Evolutionary conservation across 2,113 vertebrate genomes (phyloP).

Genomic region (Gallinago jamesoni): DNA sequence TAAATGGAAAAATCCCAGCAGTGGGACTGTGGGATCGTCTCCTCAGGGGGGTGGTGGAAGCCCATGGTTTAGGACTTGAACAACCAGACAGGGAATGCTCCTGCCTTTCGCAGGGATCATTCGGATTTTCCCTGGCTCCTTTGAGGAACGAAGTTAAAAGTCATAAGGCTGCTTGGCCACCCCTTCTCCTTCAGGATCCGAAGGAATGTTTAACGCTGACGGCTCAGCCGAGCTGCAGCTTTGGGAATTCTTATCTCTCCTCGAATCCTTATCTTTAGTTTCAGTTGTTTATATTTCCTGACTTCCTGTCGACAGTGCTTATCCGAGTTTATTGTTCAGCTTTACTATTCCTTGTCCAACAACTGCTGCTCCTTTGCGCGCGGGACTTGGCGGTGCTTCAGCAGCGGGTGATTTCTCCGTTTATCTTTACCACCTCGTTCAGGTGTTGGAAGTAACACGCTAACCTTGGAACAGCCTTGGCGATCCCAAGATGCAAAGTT

Average conservation of each 20-base stretch:
- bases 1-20: not conserved
- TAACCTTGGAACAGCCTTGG: conserved; percentile 12
- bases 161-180: not conserved
- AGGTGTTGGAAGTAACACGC: conserved; percentile 36
- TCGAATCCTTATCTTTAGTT: conserved; percentile 51
- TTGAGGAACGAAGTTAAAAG: not conserved
- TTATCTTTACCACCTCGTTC: conserved; percentile 50
- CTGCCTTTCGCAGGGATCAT: not conserved
- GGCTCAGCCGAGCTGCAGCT: not conserved
- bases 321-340: conserved; percentile 54
- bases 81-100: not conserved
- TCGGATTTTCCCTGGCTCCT: not conserved
- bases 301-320: conserved; percentile 50
- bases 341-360: conserved; percentile 58
- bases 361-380: conserved; percentile 41
- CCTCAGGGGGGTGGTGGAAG: not conserved
- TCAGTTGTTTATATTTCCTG: conserved; percentile 52
- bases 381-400: conserved; percentile 23
- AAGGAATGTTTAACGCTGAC: conserved; percentile 31
- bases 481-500: not conserved
- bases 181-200: conserved; percentile 20
- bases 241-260: conserved; percentile 64
- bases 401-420: conserved; percentile 20
- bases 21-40: not conserved
- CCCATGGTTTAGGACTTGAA: not conserved